Percentiles rank a stretch among this genome's conserved stretches.
These are phyloP conservation scores for Tachina lurida DNA, from an alignment of 2,888 invertebrate genomes.

Conservation along the genomic window DNA sequence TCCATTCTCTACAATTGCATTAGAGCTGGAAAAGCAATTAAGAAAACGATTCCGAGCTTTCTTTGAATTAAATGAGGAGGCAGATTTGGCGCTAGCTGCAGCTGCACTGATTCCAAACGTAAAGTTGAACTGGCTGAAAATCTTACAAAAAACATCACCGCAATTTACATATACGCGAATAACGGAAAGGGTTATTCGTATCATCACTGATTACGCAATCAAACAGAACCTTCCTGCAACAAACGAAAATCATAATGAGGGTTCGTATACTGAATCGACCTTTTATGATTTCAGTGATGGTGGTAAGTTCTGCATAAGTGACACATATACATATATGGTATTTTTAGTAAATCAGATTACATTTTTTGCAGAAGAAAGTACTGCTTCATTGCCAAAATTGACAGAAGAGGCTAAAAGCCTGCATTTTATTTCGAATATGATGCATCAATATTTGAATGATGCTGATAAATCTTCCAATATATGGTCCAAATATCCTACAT, in stretches of 20 bases:
- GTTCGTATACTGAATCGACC: conserved; percentile 59
- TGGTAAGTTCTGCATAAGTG: conserved; percentile 52
- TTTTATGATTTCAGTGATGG: conserved; percentile 63
- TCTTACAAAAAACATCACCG: conserved; percentile 61
- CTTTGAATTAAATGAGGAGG: conserved; percentile 49
- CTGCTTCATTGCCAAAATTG: conserved; percentile 52
- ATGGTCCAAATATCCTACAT: not conserved
- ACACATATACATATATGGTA: conserved; percentile 56
- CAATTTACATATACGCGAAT: conserved; percentile 61
- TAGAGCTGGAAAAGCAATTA: conserved; percentile 13
- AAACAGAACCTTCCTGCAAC: conserved; percentile 62
- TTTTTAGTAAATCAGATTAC: conserved; percentile 59
- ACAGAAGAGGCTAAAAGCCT: conserved; percentile 34
- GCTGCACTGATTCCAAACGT: conserved; percentile 62
- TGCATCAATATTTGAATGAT: conserved; percentile 25
- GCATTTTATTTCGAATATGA: conserved; percentile 19
- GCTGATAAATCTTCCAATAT: conserved; percentile 12
- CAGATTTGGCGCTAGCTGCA: conserved; percentile 30
- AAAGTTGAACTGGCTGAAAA: conserved; percentile 62
- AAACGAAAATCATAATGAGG: conserved; percentile 63
- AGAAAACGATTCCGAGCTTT: conserved; percentile 36
- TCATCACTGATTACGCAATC: conserved; percentile 58
- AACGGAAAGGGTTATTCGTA: conserved; percentile 55
- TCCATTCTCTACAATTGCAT: conserved; percentile 61
- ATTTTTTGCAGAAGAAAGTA: conserved; percentile 54